Conservation (phyloP, 2,113 vertebrate species). For the Nycticryphes semicollaris region DNA sequence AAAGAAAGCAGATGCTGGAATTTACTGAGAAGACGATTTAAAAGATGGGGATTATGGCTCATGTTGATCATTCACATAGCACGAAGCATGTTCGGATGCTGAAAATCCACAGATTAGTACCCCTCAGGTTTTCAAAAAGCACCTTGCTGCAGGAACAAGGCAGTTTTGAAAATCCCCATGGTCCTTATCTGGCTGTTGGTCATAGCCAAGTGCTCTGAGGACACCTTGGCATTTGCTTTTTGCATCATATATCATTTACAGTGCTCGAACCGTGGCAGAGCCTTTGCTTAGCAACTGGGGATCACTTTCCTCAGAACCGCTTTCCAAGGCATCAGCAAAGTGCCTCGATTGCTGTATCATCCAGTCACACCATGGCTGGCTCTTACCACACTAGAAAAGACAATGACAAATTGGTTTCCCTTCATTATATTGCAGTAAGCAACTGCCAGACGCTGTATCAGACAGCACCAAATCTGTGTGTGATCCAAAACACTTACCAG, state of each 20-base stretch:
- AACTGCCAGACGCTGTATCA: background rate
- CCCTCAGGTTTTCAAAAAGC: background rate
- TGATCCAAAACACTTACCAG: rapidly evolving
- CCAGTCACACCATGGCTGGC: background rate
- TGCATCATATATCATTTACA: background rate
- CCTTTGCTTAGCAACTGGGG: constrained; percentile 36
- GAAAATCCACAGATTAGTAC: background rate
- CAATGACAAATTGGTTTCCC: background rate
- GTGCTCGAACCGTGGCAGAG: rapidly evolving
- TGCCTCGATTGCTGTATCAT: background rate
- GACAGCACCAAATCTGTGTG: rapidly evolving
- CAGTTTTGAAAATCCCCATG: background rate
- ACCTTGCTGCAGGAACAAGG: rapidly evolving
- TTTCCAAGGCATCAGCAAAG: background rate
- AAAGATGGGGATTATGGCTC: background rate
- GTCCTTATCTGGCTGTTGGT: background rate
- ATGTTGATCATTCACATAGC: rapidly evolving
- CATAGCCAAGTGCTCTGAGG: background rate
- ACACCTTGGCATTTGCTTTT: background rate
- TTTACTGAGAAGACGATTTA: background rate
- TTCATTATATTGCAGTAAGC: background rate
- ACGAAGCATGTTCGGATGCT: background rate
- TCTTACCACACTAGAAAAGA: background rate
- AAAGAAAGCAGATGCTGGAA: background rate
- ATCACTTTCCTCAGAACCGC: background rate